Base-by-base conservation (phyloP, 2,797 vertebrate species). In the Poecilia velifera region DNA sequence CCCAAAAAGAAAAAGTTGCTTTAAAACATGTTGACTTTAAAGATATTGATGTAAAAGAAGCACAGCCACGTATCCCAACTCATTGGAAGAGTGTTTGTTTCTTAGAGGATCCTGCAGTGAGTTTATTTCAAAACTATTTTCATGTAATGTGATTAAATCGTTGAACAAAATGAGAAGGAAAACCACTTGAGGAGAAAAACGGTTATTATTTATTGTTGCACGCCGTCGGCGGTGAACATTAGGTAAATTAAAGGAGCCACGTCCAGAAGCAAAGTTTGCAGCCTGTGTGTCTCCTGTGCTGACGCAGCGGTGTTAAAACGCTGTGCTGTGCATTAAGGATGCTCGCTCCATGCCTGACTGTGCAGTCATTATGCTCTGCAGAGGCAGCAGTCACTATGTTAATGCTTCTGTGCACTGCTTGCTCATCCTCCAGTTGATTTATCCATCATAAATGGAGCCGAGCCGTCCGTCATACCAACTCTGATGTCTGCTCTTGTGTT, bases 251-350 rank as follows among this genome's bases (percentile, higher is more conserved):
- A 80, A 84, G 41, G 51, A 76, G 47, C 68, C 3, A 0, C 77
- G 68, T 75, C 22, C 39, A 73, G 66, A 87, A 82, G 86, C 81
- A 80, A 51, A 84, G 79, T 73, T 81, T 90, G 86, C 71, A 82
- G 77, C 80, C 82, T 36, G 76, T 87, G 82, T 83, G 72, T 81
- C 41, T n/a, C 88, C 46, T 71, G 72, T 90, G 94, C 93, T 94
- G 92, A 94, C 76, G 82, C 87, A 83, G 91, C 89, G 81, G 76
- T 79, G 72, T 80, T 80, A 88, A 92, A 93, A 80, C 68, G 91
- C 93, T 94, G 90, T 1, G 78, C 87, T 87, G 74, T 90, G 93
- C 92, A 90, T 41, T 90, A 78, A 87, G 82, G 82, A 85, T 84
- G 73, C 82, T 16, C 45, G 53, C 87, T 84, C 89, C 83, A 79